Base-by-base conservation (phyloP, 2,113 vertebrate species). In the Vulpes vulpes region DNA sequence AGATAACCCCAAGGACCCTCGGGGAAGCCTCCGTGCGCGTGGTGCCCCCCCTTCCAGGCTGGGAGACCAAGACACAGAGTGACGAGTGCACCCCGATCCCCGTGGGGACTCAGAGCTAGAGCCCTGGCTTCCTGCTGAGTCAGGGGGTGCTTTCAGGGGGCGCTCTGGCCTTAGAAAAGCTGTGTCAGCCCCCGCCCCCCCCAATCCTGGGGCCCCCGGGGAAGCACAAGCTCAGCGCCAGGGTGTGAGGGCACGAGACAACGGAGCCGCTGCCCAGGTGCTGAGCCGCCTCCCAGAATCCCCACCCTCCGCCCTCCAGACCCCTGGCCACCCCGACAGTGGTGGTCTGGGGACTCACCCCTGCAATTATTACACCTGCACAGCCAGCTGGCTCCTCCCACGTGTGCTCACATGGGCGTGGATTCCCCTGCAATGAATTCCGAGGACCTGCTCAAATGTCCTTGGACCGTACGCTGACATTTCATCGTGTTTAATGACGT, bases 241-340 rank as follows among this genome's bases (percentile, higher is more conserved):
- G 27, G 25, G 19, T 3, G 55, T 6, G 11, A 38, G 57, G 30
- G 27, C 49, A 3, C 23, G 55, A 19, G 51, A 3, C 3, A 0
- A 1, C 1, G 19, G 11, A 0, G 49, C 35, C 3, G 10, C 88
- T 93, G 80, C 74, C 94, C 59, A 0, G 86, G 79, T 85, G 22
- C 84, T 82, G 73, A 84, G 53, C 16, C 0, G 20, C 55, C 5
- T 14, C 49, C 20, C 1, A 3, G 35, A 1, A 16, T n/a, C 30
- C 32, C 35, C 0, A 0, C 20, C 59, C 16, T 59, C 5, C 3
- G 2, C 57, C 16, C 20, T 2, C 69, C 12, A 1, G 88, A 15
- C 30, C 22, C 32, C 59, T 0, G 11, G 32, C 27, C 0, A 1
- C 22, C 51, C 17, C 35, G 5, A 19, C 22, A 1, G 9, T 2